Evolutionary conservation across 2,797 vertebrate genomes (phyloP), one percentile per base, ranked within the genome.

Genomic region (Dipus sagitta): DNA sequence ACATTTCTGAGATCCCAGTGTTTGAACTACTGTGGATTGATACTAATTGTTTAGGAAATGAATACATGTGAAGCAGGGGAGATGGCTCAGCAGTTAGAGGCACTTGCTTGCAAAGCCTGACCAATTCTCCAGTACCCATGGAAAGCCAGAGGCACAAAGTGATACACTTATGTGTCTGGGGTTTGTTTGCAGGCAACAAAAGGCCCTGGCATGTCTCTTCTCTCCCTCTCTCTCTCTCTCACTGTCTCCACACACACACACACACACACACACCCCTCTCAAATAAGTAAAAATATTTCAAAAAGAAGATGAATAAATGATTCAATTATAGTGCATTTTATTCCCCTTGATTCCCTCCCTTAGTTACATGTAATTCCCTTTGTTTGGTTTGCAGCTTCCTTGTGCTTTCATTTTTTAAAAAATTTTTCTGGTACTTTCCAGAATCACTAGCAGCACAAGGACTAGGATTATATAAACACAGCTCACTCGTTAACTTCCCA

Each of bases 251-350:
- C 47, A 47, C 47, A 47, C 47, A 47, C 47, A 47, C 47, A 47
- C 47, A 47, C 47, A 47, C 38, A 38, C 38, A 38, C 38, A 38
- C 14, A 14, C 14, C 52, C 8, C 52, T 54, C 52, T 58, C 54
- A 58, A 58, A 58, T 58, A 58, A 58, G 47, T 47, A 47, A 58
- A 58, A 58, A 58, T 58, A 58, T 58, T 58, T 58, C 17, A 14
- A 58, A 58, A 58, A 58, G 38, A 77, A 95, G 94, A 74, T n/a
- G 47, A 88, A 62, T 68, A n/a, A 87, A 52, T 75, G 9, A 74
- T 52, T 42, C 8, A 30, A 12, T 90, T 32, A n/a, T 12, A 78
- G 38, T 72, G 15, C 1, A 32, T 26, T 18, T 30, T 47, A 62
- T 82, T 70, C n/a, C 17, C 52, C 23, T 20, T 17, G 15, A 15